Evolutionary conservation across 1,140 invertebrate species (phyloP).

Genomic region (Matsumurasca onukii): DNA sequence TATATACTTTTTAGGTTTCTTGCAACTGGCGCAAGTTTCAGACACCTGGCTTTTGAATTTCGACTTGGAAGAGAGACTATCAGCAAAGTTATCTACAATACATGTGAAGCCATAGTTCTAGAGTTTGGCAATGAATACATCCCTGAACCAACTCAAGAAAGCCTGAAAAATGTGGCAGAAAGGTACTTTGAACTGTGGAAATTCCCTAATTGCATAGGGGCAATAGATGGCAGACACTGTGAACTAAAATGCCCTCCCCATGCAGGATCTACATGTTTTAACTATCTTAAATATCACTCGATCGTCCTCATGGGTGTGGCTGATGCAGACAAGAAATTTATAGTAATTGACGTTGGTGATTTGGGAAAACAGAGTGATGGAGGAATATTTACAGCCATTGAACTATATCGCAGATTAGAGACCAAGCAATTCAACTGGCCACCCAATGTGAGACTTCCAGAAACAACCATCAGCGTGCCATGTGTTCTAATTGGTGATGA

Average conservation of each 20-base stretch:
- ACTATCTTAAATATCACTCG: constrained; percentile 34
- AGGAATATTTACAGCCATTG: constrained; percentile 18
- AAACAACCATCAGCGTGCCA: constrained; percentile 32
- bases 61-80: constrained; percentile 38
- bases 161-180: too few species aligned
- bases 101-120: constrained; percentile 30
- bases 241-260: constrained; percentile 40
- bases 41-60: constrained; percentile 32
- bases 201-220: too few species aligned
- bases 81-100: constrained; percentile 31
- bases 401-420: constrained; percentile 28
- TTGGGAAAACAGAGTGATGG: constrained; percentile 40
- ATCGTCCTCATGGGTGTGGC: constrained; percentile 44
- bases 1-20: constrained; percentile 8
- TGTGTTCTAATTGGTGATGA: constrained; percentile 40
- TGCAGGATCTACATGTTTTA: constrained; percentile 35
- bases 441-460: constrained; percentile 33
- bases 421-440: constrained; percentile 30
- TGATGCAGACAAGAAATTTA: constrained; percentile 44
- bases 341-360: constrained; percentile 42
- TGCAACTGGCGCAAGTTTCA: constrained; percentile 15
- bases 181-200: too few species aligned
- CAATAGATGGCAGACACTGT: constrained; percentile 47
- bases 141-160: too few species aligned
- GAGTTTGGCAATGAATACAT: too few species aligned